These are phyloP conservation scores for Drosophila fungiperda DNA, from an alignment of 2,888 invertebrate species.

Conservation along the genomic window DNA sequence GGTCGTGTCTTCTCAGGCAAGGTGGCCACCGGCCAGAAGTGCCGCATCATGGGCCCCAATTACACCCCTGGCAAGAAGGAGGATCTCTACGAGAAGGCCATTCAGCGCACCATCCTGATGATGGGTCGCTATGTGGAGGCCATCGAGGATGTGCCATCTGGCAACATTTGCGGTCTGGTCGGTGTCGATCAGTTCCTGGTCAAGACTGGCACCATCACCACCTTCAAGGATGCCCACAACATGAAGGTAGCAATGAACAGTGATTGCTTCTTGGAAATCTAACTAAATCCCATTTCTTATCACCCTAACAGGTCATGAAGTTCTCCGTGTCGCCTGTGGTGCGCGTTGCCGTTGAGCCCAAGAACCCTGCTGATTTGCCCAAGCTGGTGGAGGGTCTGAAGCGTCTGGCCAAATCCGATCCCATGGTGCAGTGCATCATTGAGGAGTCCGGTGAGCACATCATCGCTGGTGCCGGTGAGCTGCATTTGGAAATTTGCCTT, in stretches of 20 bases:
- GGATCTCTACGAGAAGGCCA: slow-evolving; percentile 99
- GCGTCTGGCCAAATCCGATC: slow-evolving; percentile 99
- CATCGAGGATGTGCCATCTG: slow-evolving; percentile 99
- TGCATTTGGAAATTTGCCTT: slow-evolving; percentile 99
- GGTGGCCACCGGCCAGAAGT: slow-evolving; percentile 95
- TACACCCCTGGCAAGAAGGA: slow-evolving; percentile 99
- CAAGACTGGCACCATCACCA: slow-evolving; percentile 99
- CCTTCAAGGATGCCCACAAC: slow-evolving; percentile 99
- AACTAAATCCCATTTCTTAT: background rate
- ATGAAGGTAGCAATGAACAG: slow-evolving; percentile 88
- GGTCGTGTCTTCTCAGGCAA: slow-evolving; percentile 99
- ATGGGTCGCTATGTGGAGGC: slow-evolving; percentile 99
- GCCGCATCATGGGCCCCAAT: slow-evolving; percentile 99
- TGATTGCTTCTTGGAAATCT: background rate
- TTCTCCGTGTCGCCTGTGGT: slow-evolving; percentile 99
- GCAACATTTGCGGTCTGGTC: slow-evolving; percentile 99
- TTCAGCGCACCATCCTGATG: slow-evolving; percentile 99
- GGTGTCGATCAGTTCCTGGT: slow-evolving; percentile 99
- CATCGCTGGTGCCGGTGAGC: slow-evolving; percentile 99
- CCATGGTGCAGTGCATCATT: slow-evolving; percentile 99
- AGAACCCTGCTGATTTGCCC: slow-evolving; percentile 99
- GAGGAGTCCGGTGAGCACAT: slow-evolving; percentile 99
- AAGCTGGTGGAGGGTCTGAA: slow-evolving; percentile 99
- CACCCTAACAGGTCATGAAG: slow-evolving; percentile 94
- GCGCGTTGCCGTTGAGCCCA: slow-evolving; percentile 99